Percentiles rank a stretch among this genome's conserved stretches.
Evolutionary conservation across 2,888 invertebrate species (phyloP).

Genomic region (Orchesellides sinensis): DNA sequence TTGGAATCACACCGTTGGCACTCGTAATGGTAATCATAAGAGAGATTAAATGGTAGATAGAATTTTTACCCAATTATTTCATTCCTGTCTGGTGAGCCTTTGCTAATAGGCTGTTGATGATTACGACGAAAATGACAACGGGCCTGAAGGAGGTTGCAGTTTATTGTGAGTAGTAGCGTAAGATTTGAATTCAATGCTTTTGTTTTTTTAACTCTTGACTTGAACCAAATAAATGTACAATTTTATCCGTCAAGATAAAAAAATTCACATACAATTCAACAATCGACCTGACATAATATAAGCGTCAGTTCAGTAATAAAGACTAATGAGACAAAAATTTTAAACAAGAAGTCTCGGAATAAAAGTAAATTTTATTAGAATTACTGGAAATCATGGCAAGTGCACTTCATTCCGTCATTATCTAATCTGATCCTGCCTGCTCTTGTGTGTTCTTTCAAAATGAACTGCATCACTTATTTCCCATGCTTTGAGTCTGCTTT

Average conservation of each 20-base stretch:
- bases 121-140: conserved; percentile 46
- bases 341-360: too few species aligned
- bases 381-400: too few species aligned
- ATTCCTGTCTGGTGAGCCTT: conserved; percentile 51
- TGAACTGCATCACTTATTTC: too few species aligned
- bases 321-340: conserved; percentile 45
- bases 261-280: conserved; percentile 27
- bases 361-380: too few species aligned
- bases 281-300: conserved; percentile 11
- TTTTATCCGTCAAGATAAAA: conserved; percentile 11
- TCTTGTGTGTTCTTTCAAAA: too few species aligned
- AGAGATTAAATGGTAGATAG: conserved; percentile 41
- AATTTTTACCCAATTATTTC: conserved; percentile 58
- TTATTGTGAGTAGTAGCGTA: too few species aligned
- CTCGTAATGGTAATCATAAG: not conserved
- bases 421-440: too few species aligned
- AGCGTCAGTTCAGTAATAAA: conserved; percentile 41
- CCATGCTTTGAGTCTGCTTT: too few species aligned
- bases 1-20: too few species aligned
- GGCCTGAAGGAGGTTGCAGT: conserved; percentile 37
- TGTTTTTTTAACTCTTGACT: conserved; percentile 24
- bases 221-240: not conserved
- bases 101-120: conserved; percentile 56
- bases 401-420: too few species aligned
- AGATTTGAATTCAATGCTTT: conserved; percentile 29